Base-by-base conservation (phyloP, 1,140 invertebrate species). In the Trypoxylus dichotomus region DNA sequence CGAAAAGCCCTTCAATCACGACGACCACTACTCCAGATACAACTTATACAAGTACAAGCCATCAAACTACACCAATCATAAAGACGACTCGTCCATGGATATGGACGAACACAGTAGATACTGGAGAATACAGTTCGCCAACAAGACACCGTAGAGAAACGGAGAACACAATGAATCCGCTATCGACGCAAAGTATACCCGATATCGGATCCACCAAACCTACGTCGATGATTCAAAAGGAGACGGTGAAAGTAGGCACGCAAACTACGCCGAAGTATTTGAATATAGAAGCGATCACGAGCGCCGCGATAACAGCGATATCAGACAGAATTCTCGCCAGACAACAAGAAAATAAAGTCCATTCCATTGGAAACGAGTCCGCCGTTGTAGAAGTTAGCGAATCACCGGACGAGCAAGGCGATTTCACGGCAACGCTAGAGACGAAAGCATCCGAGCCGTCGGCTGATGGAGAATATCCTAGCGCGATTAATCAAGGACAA, bases 61-160 rank as follows among this genome's bases (percentile, higher is more conserved):
- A n/a, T 37, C 29, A 60, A 47, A 72, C 41, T 68, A 63, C 76
- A 21, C 25, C 63, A 27, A 77, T 77, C 73, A 81, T 76, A 43
- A 83, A 81, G 80, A 83, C 83, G 11, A 85, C 84, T 2, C 85
- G 83, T 80, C 80, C 81, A 73, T 82, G 81, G 78, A 81, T 84
- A n/a, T 86, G 83, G 84, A 85, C 83, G 0, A 85, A 86, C 76
- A 84, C 83, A 2, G 79, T 85, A 24, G 83, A 84, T 73, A 82
- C 77, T 0, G 79, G 77, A 11, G 84, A 83, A 63, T 82, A 86
- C 73, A 84, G 83, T 10, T 82, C 82, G 41, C 83, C 85, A 8
- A 88, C 86, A 29, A 80, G 87, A 63, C 86, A 87, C 73, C 81
- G 87, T 15, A 78, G 87, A 42, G 87, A 87, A 79, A 87, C 86